Conservation (phyloP, 37 sponge, comb jelly and placozoan genomes). For the Tethya wilhelma region DNA sequence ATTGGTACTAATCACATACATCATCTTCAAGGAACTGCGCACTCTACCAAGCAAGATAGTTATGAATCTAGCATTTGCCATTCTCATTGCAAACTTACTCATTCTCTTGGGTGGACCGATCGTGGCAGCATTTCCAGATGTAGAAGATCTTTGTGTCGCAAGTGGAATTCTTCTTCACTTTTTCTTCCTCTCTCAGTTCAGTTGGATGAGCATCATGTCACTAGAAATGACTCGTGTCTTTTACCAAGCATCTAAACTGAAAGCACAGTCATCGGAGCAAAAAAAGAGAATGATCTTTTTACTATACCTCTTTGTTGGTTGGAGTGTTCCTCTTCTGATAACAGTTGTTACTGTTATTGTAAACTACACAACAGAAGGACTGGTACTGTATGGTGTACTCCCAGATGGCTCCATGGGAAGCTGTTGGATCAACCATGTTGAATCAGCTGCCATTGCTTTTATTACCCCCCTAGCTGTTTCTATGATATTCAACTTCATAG, state of each 20-base stretch:
- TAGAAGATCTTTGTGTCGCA: constrained; percentile 5
- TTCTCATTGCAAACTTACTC: constrained; percentile 29
- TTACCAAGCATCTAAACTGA: background rate
- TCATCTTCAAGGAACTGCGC: constrained; percentile 49
- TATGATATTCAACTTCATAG: constrained; percentile 18
- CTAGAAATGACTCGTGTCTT: constrained; percentile 8
- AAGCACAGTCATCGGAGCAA: background rate
- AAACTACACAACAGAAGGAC: constrained; percentile 27
- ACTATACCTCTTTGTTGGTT: constrained; percentile 34
- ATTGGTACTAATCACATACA: constrained; percentile 44
- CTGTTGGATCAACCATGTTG: constrained; percentile 62
- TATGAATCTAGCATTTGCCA: constrained; percentile 42
- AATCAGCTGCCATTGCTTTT: constrained; percentile 42
- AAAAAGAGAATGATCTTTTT: background rate
- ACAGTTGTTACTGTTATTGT: constrained; percentile 12
- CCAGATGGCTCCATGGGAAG: constrained; percentile 16
- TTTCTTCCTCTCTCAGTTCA: constrained; percentile 50
- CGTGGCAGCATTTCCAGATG: background rate
- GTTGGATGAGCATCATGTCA: constrained; percentile 55
- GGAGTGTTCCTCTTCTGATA: constrained; percentile 48
- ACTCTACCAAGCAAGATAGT: constrained; percentile 47
- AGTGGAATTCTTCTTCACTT: constrained; percentile 49
- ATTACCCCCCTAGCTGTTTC: constrained; percentile 21
- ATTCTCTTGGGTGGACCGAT: constrained; percentile 34
- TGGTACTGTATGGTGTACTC: constrained; percentile 47